Percentiles rank a stretch among this genome's conserved stretches.
Evolutionary conservation across 1,140 invertebrate genomes (phyloP).

Genomic region (Zophobas atratus): DNA sequence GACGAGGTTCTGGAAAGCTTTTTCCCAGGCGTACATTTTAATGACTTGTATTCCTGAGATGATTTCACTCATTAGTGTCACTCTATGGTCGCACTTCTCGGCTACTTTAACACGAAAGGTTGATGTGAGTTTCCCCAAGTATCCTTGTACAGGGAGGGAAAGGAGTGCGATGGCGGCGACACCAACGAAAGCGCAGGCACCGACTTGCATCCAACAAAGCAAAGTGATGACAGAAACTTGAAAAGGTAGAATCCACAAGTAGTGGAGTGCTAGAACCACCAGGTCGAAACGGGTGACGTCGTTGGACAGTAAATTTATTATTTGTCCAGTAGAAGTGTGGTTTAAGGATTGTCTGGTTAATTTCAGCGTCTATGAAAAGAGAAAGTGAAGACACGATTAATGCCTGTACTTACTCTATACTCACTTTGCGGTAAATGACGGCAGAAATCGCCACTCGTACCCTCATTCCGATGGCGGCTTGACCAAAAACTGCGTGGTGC

Average conservation of each 20-base stretch:
- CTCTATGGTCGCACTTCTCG: conserved; percentile 80
- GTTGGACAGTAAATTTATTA: too few species aligned
- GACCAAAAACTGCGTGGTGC: conserved; percentile 67
- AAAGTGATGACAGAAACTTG: conserved; percentile 73
- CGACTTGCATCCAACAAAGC: conserved; percentile 80
- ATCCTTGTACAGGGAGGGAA: conserved; percentile 79
- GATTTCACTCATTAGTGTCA: conserved; percentile 80
- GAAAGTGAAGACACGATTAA: too few species aligned
- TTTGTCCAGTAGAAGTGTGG: conserved; percentile 80
- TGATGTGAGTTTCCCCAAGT: conserved; percentile 70
- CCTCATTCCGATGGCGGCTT: conserved; percentile 74
- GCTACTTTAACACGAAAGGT: conserved; percentile 76
- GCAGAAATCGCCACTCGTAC: conserved; percentile 74
- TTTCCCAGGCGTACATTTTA: conserved; percentile 83
- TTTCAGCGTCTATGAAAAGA: conserved; percentile 71
- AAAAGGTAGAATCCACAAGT: conserved; percentile 80
- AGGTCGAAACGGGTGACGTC: too few species aligned
- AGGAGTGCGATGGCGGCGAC: conserved; percentile 74
- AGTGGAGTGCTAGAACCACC: conserved; percentile 73
- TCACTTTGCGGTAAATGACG: conserved; percentile 72
- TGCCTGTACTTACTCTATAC: not conserved
- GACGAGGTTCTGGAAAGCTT: conserved; percentile 78
- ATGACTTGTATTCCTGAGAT: too few species aligned
- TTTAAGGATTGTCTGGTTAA: conserved; percentile 78
- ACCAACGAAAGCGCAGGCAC: conserved; percentile 79